Percentiles rank a stretch among this genome's conserved stretches.
These are phyloP conservation scores for Cryptoblepharus egeriae DNA, from an alignment of 2,797 vertebrate genomes.

Conservation along the genomic window DNA sequence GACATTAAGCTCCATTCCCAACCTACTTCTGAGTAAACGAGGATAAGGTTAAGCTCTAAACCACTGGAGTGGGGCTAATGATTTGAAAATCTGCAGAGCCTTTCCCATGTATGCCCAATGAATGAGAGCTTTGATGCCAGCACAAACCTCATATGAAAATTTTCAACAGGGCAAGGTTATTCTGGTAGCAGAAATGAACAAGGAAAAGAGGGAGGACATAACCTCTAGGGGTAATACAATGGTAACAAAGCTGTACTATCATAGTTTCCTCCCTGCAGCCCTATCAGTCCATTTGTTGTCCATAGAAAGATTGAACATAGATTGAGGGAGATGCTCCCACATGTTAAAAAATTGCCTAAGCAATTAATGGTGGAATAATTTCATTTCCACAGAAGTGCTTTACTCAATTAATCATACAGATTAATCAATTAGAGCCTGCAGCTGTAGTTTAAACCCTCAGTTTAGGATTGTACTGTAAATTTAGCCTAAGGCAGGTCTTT, in stretches of 20 bases:
- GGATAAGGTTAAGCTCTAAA: not conserved
- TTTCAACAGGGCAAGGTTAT: not conserved
- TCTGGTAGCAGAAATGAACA: not conserved
- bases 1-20: too few relatives aligned
- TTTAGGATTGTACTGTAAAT: not conserved
- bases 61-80: not conserved
- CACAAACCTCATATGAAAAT: not conserved
- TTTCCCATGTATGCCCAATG: not conserved
- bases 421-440: slow-evolving; percentile 15
- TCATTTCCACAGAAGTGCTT: not conserved
- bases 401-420: slow-evolving; percentile 9
- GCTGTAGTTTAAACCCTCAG: not conserved
- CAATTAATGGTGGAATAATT: not conserved
- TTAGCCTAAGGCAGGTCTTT: not conserved
- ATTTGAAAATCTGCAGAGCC: not conserved
- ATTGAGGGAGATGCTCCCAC: not conserved
- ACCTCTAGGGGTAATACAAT: too few relatives aligned
- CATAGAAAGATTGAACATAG: not conserved
- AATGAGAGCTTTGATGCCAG: not conserved
- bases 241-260: too few relatives aligned
- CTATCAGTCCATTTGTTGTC: not conserved
- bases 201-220: too few relatives aligned
- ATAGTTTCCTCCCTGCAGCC: not conserved
- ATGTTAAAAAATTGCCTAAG: not conserved
- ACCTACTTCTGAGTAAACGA: too few relatives aligned